A percentile compares a stretch with the other conserved stretches of the same genome.
These are phyloP conservation scores for Spinibarbus caldwelli DNA, from an alignment of 2,797 vertebrate species.

Conservation along the genomic window DNA sequence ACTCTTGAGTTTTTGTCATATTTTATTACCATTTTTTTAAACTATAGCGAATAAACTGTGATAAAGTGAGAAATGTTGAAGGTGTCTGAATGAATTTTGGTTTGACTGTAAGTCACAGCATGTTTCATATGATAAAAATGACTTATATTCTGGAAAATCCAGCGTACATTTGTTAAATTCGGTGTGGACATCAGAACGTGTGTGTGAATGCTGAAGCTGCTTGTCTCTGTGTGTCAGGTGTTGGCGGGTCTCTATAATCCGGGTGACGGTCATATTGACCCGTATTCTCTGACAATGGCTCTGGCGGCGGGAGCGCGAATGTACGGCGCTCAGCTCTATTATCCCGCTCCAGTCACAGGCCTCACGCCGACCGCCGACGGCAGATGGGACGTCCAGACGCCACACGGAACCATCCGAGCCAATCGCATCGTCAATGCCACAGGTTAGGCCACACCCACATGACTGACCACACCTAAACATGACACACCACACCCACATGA, in stretches of 20 bases:
- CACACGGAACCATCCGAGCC: slow-evolving; percentile 85
- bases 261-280: slow-evolving; percentile 96
- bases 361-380: slow-evolving; percentile 83
- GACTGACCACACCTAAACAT: background rate
- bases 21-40: no score
- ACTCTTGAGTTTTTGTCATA: no score
- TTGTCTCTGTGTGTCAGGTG: slow-evolving; percentile 76
- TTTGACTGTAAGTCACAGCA: no score
- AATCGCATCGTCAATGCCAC: slow-evolving; percentile 90
- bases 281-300: slow-evolving; percentile 97
- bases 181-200: no score
- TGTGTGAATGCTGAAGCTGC: background rate
- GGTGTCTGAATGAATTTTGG: no score
- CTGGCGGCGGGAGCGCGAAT: slow-evolving; percentile 93
- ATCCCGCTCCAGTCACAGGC: slow-evolving; percentile 84
- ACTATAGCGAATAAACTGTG: no score
- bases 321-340: slow-evolving; percentile 91
- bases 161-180: no score
- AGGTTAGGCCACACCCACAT: slow-evolving; percentile 75
- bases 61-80: no score
- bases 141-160: background rate
- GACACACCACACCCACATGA: no score
- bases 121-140: no score
- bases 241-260: slow-evolving; percentile 94
- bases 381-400: slow-evolving; percentile 92